Conservation (phyloP, 2,888 invertebrate species). For the Cantharis flavilabris region DNA sequence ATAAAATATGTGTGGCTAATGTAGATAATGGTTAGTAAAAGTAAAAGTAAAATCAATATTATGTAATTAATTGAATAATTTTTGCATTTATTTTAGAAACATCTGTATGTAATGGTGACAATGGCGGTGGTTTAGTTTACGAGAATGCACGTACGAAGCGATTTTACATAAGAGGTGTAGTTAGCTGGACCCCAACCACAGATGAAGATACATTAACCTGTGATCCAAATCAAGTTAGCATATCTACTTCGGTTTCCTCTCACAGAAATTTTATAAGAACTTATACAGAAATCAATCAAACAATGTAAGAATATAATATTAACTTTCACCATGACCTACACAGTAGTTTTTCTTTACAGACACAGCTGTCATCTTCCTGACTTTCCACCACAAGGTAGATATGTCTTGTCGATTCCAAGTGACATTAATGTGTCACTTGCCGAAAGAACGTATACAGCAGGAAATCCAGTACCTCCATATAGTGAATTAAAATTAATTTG, state of each 20-base stretch:
- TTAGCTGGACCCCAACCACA: background rate
- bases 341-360: background rate
- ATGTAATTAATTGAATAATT: too few relatives aligned
- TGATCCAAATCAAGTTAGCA: background rate
- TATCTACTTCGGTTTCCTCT: background rate
- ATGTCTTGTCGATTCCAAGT: background rate
- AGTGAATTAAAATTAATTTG: background rate
- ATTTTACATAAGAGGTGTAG: background rate
- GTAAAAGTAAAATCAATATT: background rate
- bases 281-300: background rate
- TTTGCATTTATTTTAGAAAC: background rate
- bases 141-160: background rate
- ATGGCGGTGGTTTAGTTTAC: background rate
- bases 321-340: too few relatives aligned
- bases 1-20: background rate
- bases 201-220: background rate
- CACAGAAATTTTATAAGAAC: background rate
- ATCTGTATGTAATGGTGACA: background rate
- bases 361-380: background rate
- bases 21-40: background rate
- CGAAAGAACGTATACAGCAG: background rate
- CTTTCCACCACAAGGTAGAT: background rate
- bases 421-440: too few relatives aligned
- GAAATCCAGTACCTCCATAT: background rate
- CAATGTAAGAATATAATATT: background rate